A percentile compares a stretch with the other conserved stretches of the same genome.
Evolutionary conservation across 2,113 vertebrate genomes (phyloP).

Genomic region (Ovibos moschatus): DNA sequence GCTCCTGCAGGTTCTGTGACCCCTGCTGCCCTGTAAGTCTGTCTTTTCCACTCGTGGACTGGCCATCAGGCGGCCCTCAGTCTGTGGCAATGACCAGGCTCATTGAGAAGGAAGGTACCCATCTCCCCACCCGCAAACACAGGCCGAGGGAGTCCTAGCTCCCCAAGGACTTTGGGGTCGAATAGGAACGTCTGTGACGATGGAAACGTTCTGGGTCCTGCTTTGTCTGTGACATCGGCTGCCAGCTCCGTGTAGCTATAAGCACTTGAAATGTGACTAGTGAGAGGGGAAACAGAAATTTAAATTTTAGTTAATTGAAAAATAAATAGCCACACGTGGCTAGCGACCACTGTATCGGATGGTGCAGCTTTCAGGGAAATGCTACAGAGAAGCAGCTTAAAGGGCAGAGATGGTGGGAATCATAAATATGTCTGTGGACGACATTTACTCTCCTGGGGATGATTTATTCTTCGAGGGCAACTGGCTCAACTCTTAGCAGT

Average conservation of each 20-base stretch:
- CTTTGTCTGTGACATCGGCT: neutral
- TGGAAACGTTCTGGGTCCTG: neutral
- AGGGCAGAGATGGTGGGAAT: constrained; percentile 71
- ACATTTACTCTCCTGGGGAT: constrained; percentile 77
- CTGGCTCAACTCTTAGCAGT: constrained; percentile 73
- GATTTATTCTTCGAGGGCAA: constrained; percentile 76
- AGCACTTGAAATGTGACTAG: neutral
- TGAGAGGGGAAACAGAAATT: neutral
- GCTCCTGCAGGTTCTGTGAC: neutral
- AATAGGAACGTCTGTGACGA: neutral
- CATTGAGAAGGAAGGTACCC: neutral
- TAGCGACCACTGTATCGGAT: neutral
- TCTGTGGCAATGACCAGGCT: neutral
- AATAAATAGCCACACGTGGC: neutral
- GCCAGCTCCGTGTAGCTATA: neutral
- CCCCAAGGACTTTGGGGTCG: neutral
- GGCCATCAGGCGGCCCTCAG: neutral
- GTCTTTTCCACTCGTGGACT: neutral
- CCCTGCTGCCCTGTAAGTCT: neutral
- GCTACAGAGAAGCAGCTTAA: constrained; percentile 67
- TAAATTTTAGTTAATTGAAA: neutral
- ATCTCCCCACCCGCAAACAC: neutral
- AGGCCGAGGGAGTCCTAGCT: neutral
- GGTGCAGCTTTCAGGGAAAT: neutral
- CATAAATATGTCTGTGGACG: constrained; percentile 55